Base-by-base conservation (phyloP, 2,888 invertebrate genomes). In the Notodonta dromedarius region DNA sequence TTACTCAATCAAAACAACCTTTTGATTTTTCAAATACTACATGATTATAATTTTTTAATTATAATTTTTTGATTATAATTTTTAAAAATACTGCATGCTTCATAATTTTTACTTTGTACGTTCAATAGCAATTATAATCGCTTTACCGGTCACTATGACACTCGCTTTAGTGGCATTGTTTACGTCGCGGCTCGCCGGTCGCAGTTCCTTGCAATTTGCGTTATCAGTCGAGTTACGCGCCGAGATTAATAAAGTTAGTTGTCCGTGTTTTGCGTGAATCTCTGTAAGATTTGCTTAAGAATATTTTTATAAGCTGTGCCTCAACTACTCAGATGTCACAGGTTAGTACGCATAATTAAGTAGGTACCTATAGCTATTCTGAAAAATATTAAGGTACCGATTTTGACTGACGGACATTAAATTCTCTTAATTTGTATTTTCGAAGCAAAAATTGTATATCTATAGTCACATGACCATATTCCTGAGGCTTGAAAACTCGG, bases 181-280 rank as follows among this genome's bases (percentile, higher is more conserved):
- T 44, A 42, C 59, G 51, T 35, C 56, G 57, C 44, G 56, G 16
- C 58, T 58, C 40, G 57, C 32, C 78, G 78, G 79, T 74, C 65
- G 69, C 62, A 65, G 67, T 71, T 51, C 69, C 56, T 67, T 65
- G 74, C 73, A 70, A 75, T 76, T 78, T 65, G 59, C 73, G 64
- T 77, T 83, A 83, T 83, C 82, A 71, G 57, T 46, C 57, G 62
- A 76, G 73, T 79, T 77, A 79, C 70, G 73, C 59, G 62, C 44
- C 48, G 42, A 70, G 67, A 77, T 81, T 73, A 75, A 60, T 64
- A 67, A 72, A 76, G 60, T 75, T 59, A 76, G 60, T 75, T 58
- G 56, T 65, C 61, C 56, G 59, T 60, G 51, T 66, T 60, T 60
- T 51, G 65, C 40, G 51, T 13, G 39, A 35, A 56, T 60, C 44